phyloP scores from a whole-genome alignment of 2,797 vertebrate genomes.

The Cygnus olor region DNA sequence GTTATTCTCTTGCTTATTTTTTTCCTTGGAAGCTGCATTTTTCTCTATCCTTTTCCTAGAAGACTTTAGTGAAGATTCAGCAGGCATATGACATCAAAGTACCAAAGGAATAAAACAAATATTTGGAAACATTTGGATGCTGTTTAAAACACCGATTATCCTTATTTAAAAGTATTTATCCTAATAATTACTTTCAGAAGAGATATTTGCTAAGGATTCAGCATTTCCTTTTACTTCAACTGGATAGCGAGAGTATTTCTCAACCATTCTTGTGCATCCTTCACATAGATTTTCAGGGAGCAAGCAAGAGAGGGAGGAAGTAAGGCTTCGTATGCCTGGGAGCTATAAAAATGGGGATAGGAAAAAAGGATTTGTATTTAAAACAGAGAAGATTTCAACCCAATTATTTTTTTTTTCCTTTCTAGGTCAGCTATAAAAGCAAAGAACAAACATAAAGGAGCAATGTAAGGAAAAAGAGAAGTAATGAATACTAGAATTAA shows the following conservation, averaged over 20 bases:
- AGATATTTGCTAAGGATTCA: background rate
- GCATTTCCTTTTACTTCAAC: background rate
- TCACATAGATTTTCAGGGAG: background rate
- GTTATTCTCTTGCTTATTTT: background rate
- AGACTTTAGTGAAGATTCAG: constrained; percentile 11
- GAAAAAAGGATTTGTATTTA: constrained; percentile 20
- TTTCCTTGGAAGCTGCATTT: constrained; percentile 13
- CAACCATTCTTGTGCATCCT: background rate
- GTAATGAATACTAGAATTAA: constrained; percentile 14
- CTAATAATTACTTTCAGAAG: constrained; percentile 12
- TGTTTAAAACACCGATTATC: background rate
- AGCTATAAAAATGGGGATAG: background rate
- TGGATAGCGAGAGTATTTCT: background rate
- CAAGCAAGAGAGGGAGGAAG: background rate
- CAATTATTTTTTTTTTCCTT: constrained; percentile 16
- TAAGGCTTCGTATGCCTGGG: background rate
- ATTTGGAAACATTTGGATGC: constrained; percentile 5
- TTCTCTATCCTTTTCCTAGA: background rate
- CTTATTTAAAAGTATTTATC: constrained; percentile 38
- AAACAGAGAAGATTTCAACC: constrained; percentile 9
- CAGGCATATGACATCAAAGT: background rate
- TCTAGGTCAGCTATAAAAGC: background rate
- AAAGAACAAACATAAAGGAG: background rate
- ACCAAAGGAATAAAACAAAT: background rate
- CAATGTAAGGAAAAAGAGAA: background rate